Base-by-base conservation (phyloP, 2,888 invertebrate species). In the Sceliomorpha sp. region DNA sequence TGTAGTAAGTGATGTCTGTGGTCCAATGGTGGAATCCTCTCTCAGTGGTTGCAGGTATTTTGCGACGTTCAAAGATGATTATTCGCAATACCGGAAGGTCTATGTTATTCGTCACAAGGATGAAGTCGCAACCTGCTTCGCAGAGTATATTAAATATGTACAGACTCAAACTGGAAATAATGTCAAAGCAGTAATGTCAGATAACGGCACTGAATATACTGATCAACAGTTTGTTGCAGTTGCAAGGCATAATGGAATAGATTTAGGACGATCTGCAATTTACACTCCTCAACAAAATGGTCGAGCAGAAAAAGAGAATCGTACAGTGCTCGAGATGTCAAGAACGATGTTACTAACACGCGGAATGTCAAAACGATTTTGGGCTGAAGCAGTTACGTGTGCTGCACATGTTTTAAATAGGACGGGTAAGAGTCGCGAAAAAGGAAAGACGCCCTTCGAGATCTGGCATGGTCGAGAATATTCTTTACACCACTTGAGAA, bases 61-160 rank as follows among this genome's bases (percentile, higher is more conserved):
- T 36, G 60, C 64, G 2, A 56, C 51, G 4, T 69, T 69, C 34
- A 64, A 62, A 9, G 62, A 67, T 15, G 53, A 67, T 32, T 67
- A 20, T 4, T 8, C 60, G 2, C 60, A 60, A 6, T 67, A 37
- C 17, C 26, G 62, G 7, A 56, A 31, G 12, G 26, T 63, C n/a
- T 63, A 44, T 7, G 10, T 48, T 12, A 9, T 68, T 37, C 29
- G 34, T 10, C 34, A 53, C 26, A 67, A 60, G 12, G 14, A 45
- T 48, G 40, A 67, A 12, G 60, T 68, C 7, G 10, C 48, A 17
- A n/a, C 3, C 1, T 55, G 62, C 26, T 68, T 68, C 42, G 48
- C 62, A 24, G 6, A 62, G 0, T 62, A 40, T 13, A 0, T 44
- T 10, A 48, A 40, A 7, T 39, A 47, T n/a, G 31, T 37, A 7